Evolutionary conservation across 2,797 vertebrate species (phyloP).

Genomic region (Parambassis ranga): DNA sequence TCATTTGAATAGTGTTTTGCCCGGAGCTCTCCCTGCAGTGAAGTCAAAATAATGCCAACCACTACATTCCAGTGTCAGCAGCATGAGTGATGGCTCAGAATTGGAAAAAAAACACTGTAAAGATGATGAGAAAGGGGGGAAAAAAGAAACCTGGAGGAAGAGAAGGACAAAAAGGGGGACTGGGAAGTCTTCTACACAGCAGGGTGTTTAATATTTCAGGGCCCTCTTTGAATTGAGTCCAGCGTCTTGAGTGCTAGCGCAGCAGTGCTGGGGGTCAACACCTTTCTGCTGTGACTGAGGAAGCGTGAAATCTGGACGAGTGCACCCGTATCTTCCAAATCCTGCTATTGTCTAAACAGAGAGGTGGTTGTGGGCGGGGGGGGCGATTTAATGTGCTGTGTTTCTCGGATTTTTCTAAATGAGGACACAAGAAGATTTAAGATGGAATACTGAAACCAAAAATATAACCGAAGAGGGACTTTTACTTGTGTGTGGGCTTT

Average conservation of each 20-base stretch:
- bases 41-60: constrained; percentile 31
- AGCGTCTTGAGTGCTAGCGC: constrained; percentile 23
- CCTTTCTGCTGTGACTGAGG: constrained; percentile 56
- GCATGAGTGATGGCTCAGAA: constrained; percentile 25
- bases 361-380: constrained; percentile 4
- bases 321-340: constrained; percentile 64
- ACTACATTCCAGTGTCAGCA: constrained; percentile 46
- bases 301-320: constrained; percentile 72
- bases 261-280: constrained; percentile 49
- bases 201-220: constrained; percentile 45
- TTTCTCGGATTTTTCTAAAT: constrained; percentile 1
- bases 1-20: constrained; percentile 28
- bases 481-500: constrained; percentile 13
- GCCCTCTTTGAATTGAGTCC: constrained; percentile 29
- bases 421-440: background rate
- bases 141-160: background rate
- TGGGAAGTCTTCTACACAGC: constrained; percentile 24
- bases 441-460: constrained; percentile 22
- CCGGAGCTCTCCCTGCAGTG: background rate
- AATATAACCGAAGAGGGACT: constrained; percentile 1
- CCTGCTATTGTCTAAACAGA: constrained; percentile 73
- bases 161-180: constrained; percentile 4
- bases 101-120: constrained; percentile 2
- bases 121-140: background rate
- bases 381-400: constrained; percentile 7